Evolutionary conservation across 1,140 invertebrate species (phyloP).

Genomic region (Dreissena polymorpha): DNA sequence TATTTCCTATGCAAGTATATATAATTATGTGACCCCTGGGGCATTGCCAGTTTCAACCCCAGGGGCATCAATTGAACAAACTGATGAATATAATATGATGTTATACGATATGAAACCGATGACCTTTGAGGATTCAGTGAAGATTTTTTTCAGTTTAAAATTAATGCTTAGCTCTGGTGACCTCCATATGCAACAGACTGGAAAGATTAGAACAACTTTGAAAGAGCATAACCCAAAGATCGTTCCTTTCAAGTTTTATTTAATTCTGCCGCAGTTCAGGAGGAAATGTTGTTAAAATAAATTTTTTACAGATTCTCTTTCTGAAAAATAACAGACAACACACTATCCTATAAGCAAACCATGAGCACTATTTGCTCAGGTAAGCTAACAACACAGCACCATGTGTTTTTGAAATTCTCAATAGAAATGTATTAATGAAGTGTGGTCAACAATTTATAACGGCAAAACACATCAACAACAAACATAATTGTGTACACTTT

Average conservation of each 20-base stretch:
- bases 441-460: no score
- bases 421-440: no score
- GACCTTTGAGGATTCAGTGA: not conserved
- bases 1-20: not conserved
- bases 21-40: not conserved
- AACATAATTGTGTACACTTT: no score
- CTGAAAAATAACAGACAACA: no score
- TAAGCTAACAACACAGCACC: no score
- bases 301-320: no score
- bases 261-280: not conserved
- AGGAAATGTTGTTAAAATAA: not conserved
- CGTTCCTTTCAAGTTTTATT: not conserved
- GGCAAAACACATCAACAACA: no score
- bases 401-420: no score
- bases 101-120: not conserved
- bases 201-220: not conserved
- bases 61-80: not conserved
- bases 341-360: no score
- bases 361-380: no score
- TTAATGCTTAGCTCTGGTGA: not conserved
- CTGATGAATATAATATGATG: not conserved
- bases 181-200: no score
- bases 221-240: not conserved
- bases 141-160: slow-evolving; percentile 1
- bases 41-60: not conserved